Evolutionary conservation across 2,888 invertebrate genomes (phyloP), one percentile per base, ranked within the genome.

Genomic region (Pandemis cinnamomeana): DNA sequence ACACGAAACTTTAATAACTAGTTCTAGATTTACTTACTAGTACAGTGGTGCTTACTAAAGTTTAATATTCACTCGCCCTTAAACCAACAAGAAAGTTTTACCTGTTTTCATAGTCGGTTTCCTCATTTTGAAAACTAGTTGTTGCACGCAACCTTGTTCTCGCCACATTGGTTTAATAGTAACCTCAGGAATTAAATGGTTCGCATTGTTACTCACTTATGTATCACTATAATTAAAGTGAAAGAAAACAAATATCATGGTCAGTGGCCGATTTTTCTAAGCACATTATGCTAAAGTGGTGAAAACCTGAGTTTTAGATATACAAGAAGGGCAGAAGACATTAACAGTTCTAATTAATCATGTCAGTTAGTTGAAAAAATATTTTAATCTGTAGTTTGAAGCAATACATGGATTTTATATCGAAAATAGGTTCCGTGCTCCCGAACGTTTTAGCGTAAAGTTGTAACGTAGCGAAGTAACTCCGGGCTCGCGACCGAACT

Each of bases 401-500:
- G 27, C 27, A 36, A 36, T 36, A 36, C 27, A 36, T 36, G 27
- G 27, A 36, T 36, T 36, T 36, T 36, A 36, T 36, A 36, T 36
- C 27, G 4, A 36, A 36, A 36, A 36, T 36, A 36, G 27, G 27
- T 36, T 36, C 4, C 27, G 15, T 53, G 5, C 20, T 64, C 13
- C n/a, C 13, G 13, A 69, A 48, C 55, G 36, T 51, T 64, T 68
- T 51, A 64, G 68, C 46, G 55, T 51, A 15, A 42, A 7, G 36
- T 60, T 15, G 60, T 67, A 44, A 60, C 58, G 74, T 70, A 60
- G 67, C 75, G 36, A 55, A 71, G 68, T 69, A 66, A 72, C 77
- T 41, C 51, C 67, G 61, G 41, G 60, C 53, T 42, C 70, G 15
- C 71, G 64, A 71, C 73, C 81, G 72, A 86, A 86, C 81, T 88